Evolutionary conservation across 2,888 invertebrate species (phyloP).

Genomic region (Macrosoma leucophasiata): DNA sequence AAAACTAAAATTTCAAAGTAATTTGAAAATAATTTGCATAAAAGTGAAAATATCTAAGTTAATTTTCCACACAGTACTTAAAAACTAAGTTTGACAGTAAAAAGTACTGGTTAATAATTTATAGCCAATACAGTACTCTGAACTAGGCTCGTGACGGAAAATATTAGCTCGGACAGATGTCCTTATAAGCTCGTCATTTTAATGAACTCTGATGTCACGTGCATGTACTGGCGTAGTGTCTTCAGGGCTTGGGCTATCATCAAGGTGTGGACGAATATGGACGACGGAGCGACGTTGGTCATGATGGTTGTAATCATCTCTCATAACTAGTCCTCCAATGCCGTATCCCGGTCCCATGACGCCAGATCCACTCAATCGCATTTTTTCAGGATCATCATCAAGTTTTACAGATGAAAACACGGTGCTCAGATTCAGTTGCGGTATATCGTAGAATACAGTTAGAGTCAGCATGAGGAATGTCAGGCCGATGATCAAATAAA

Average conservation of each 20-base stretch:
- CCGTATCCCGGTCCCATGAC: conserved; percentile 66
- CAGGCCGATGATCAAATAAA: conserved; percentile 86
- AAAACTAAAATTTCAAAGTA: no score
- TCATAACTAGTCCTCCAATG: conserved; percentile 60
- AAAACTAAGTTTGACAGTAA: no score
- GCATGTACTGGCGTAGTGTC: conserved; percentile 79
- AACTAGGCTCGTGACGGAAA: no score
- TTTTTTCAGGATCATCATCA: conserved; percentile 79
- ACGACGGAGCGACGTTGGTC: conserved; percentile 78
- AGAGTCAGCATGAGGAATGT: conserved; percentile 89
- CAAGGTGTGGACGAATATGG: conserved; percentile 78
- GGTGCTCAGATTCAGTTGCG: conserved; percentile 88
- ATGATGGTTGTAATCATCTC: conserved; percentile 67
- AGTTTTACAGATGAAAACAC: conserved; percentile 82
- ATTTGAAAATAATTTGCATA: no score
- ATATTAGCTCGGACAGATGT: not conserved
- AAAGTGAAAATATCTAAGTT: no score
- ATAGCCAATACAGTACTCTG: no score
- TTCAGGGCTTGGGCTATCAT: conserved; percentile 83
- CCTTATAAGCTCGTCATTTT: conserved; percentile 28
- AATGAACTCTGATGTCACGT: conserved; percentile 72
- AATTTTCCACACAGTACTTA: no score
- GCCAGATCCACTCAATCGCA: conserved; percentile 76
- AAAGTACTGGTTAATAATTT: no score
- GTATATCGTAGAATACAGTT: conserved; percentile 91